Evolutionary conservation across 2,797 vertebrate genomes (phyloP).

Genomic region (Nannoperca australis): DNA sequence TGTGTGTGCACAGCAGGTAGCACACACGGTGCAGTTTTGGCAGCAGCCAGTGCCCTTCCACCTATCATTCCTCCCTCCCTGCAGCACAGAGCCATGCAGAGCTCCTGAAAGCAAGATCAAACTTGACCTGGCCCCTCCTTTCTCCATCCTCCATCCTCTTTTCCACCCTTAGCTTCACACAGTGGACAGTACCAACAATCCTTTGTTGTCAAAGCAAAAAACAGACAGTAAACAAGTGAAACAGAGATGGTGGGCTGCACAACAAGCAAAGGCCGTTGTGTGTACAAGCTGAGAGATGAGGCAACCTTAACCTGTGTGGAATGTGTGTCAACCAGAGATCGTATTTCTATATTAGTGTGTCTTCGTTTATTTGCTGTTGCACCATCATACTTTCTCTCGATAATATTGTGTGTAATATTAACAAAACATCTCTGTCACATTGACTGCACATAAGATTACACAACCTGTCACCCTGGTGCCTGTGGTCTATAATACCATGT

Average conservation of each 20-base stretch:
- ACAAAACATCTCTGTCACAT: not conserved
- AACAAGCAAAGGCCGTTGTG: not conserved
- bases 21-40: slow-evolving; percentile 44
- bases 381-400: not conserved
- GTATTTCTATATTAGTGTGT: not conserved
- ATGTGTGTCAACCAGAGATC: not conserved
- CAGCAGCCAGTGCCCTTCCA: slow-evolving; percentile 63
- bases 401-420: not conserved
- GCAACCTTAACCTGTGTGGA: not conserved
- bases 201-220: slow-evolving; percentile 76
- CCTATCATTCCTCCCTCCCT: slow-evolving; percentile 52
- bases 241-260: slow-evolving; percentile 17
- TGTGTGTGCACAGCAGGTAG: slow-evolving; percentile 34
- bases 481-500: not conserved
- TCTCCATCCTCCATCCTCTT: slow-evolving; percentile 41
- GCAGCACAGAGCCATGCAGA: slow-evolving; percentile 28
- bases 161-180: slow-evolving; percentile 39
- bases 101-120: slow-evolving; percentile 50
- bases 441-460: not conserved
- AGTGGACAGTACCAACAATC: slow-evolving; percentile 74
- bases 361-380: not conserved
- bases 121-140: slow-evolving; percentile 40
- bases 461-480: not conserved
- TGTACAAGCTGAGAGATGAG: slow-evolving; percentile 20
- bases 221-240: slow-evolving; percentile 37